Conservation (phyloP, 2,797 vertebrate species). For the Chaetophractus vellerosus region DNA sequence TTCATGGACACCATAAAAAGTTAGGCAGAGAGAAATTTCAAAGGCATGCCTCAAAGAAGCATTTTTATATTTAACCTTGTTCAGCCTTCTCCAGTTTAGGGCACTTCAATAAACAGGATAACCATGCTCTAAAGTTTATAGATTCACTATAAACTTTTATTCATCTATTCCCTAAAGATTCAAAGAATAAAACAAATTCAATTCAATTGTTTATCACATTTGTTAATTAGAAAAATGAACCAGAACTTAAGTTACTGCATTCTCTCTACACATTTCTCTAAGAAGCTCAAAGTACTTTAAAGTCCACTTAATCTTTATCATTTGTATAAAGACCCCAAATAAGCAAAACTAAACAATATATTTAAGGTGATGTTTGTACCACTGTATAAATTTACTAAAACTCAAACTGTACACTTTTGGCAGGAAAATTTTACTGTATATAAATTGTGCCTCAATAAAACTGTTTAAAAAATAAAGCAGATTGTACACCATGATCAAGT, state of each 20-base stretch:
- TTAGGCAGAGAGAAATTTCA: slow-evolving; percentile 27
- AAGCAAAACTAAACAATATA: slow-evolving; percentile 53
- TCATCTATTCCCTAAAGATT: slow-evolving; percentile 58
- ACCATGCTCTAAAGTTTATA: neutral
- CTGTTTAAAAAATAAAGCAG: neutral
- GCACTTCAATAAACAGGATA: neutral
- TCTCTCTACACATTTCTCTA: slow-evolving; percentile 12
- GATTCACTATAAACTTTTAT: neutral
- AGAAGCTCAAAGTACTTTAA: neutral
- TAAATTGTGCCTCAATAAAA: neutral
- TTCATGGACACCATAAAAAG: slow-evolving; percentile 35
- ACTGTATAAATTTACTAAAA: neutral
- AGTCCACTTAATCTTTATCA: slow-evolving; percentile 12
- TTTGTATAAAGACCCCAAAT: slow-evolving; percentile 7
- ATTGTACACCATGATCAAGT: neutral
- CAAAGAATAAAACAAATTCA: slow-evolving; percentile 58
- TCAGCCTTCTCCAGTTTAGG: neutral
- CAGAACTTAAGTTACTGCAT: no score
- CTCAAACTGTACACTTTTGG: slow-evolving; percentile 24
- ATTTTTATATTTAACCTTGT: slow-evolving; percentile 39
- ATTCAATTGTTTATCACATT: slow-evolving; percentile 21
- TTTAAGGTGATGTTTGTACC: neutral
- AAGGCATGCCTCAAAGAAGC: neutral
- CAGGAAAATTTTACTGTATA: neutral
- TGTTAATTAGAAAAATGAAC: slow-evolving; percentile 38